These are phyloP conservation scores for Platycheirus rosarum DNA, from an alignment of 2,888 invertebrate genomes.

Conservation along the genomic window DNA sequence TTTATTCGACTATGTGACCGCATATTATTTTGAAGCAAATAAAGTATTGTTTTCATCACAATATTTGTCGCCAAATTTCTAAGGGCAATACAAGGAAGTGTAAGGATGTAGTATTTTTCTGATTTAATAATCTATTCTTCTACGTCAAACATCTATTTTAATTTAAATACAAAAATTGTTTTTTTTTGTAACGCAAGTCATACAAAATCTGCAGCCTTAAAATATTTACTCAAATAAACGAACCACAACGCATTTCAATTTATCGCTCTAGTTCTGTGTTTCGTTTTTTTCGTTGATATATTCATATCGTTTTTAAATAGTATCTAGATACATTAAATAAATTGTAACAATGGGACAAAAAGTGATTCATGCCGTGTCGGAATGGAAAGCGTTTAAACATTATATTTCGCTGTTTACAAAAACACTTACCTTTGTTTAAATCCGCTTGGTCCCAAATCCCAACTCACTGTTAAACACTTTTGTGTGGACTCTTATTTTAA, in stretches of 20 bases:
- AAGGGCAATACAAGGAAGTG: too few species aligned
- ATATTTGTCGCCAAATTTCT: too few species aligned
- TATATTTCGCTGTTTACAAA: background rate
- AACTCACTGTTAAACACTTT: constrained; percentile 8
- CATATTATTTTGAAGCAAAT: too few species aligned
- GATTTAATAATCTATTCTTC: too few species aligned
- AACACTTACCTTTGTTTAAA: constrained; percentile 24
- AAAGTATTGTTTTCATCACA: too few species aligned
- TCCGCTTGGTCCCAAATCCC: background rate
- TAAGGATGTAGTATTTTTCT: too few species aligned
- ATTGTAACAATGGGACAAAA: constrained; percentile 27
- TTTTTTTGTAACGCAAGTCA: too few species aligned
- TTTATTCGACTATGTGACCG: too few species aligned
- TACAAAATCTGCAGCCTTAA: background rate
- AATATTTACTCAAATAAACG: background rate
- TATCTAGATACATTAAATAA: background rate
- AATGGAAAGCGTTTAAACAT: constrained; percentile 3
- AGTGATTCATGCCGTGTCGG: constrained; percentile 7
- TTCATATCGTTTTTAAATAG: background rate
- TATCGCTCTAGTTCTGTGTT: background rate
- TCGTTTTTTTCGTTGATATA: background rate
- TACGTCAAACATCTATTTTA: too few species aligned
- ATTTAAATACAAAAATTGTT: too few species aligned
- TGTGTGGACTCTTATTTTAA: background rate
- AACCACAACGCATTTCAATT: constrained; percentile 10